Evolutionary conservation across 2,888 invertebrate genomes (phyloP), one percentile per base, ranked within the genome.

Genomic region (Orchesella flavescens): DNA sequence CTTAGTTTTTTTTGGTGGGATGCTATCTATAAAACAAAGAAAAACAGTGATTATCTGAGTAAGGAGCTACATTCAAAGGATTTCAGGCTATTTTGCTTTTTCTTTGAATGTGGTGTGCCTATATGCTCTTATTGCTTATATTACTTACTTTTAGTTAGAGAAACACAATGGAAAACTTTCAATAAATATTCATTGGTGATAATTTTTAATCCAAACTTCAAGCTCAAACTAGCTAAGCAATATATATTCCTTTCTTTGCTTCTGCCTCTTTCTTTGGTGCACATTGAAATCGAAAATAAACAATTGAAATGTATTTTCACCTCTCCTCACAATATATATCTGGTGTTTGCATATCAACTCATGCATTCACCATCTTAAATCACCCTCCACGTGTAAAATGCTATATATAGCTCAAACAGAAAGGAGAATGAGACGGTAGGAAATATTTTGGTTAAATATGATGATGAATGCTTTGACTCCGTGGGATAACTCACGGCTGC

Each of bases 401-500:
- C n/a, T n/a, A n/a, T n/a, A n/a, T n/a, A n/a, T n/a, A n/a, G n/a
- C n/a, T n/a, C n/a, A n/a, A n/a, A n/a, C n/a, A n/a, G n/a, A n/a
- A n/a, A n/a, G n/a, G n/a, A n/a, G n/a, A n/a, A n/a, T n/a, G n/a
- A n/a, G n/a, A n/a, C n/a, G n/a, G n/a, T n/a, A n/a, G n/a, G 3
- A 34, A 34, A 34, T 4, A 34, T 34, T 34, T n/a, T 10, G 13
- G 53, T 53, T 2, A 13, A n/a, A 53, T 53, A n/a, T n/a, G 63
- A 63, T n/a, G 63, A 63, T 63, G 34, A 63, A 63, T 24, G 63
- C 17, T 63, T 21, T 63, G 23, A 63, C 63, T 63, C 19, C 59
- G 73, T 73, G 73, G 61, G 73, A 73, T 59, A 59, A 15, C 34
- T 34, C 34, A 17, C 21, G 59, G 57, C 59, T 59, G 24, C 57